These are phyloP conservation scores for Tapirus terrestris DNA, from an alignment of 2,113 vertebrate species.

Conservation along the genomic window DNA sequence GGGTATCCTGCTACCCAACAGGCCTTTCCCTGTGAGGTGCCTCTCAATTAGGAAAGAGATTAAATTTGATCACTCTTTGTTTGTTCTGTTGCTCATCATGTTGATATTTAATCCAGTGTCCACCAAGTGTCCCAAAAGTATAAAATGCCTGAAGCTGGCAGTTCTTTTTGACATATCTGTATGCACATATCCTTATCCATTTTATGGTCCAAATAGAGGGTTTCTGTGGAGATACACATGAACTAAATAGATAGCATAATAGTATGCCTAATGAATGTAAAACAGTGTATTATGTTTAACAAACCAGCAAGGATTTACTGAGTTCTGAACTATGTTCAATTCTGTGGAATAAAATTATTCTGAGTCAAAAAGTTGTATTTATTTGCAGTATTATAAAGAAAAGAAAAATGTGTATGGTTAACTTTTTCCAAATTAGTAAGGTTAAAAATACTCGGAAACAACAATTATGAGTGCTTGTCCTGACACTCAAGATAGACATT, in stretches of 20 bases:
- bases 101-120: slow-evolving; percentile 56
- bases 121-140: neutral
- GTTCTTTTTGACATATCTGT: neutral
- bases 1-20: neutral
- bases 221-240: neutral
- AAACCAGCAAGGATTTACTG: slow-evolving; percentile 2
- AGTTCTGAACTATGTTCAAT: neutral
- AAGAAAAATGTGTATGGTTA: neutral
- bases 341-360: neutral
- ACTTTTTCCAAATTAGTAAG: neutral
- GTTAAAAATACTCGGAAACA: neutral
- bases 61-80: slow-evolving; percentile 52
- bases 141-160: slow-evolving; percentile 21
- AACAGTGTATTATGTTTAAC: neutral
- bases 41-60: slow-evolving; percentile 6
- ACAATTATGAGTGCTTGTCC: neutral
- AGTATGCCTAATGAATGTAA: neutral
- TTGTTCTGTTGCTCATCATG: slow-evolving; percentile 44
- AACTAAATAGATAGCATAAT: neutral
- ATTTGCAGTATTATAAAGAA: neutral
- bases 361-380: neutral
- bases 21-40: neutral
- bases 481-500: neutral
- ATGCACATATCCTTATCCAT: neutral
- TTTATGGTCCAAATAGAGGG: neutral